Evolutionary conservation across 1,140 invertebrate genomes (phyloP).

Genomic region (Pissodes strobi): DNA sequence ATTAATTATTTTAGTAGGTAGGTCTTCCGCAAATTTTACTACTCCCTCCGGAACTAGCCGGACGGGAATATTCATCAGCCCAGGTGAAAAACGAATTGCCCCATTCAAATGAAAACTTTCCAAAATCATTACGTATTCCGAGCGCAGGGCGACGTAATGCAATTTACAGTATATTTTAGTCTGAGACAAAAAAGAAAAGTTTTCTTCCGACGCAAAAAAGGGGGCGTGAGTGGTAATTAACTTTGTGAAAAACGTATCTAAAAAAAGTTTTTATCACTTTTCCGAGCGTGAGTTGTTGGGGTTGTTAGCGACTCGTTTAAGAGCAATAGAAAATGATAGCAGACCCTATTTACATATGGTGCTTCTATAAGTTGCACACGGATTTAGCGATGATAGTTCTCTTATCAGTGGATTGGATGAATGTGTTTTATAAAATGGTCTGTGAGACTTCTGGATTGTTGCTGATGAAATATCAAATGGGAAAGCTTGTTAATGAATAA

Average conservation of each 20-base stretch:
- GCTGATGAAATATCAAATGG: no score
- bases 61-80: constrained; percentile 7
- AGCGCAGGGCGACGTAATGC: constrained; percentile 1
- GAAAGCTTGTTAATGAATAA: no score
- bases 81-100: constrained; percentile 10
- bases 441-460: no score
- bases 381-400: no score
- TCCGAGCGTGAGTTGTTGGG: background rate
- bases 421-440: no score
- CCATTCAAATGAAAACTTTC: constrained; percentile 8
- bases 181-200: constrained; percentile 12
- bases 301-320: no score
- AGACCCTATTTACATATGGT: no score
- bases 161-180: constrained; percentile 33
- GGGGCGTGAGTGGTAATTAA: constrained; percentile 6
- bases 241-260: constrained; percentile 8
- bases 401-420: no score
- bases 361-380: no score
- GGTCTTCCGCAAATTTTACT: background rate
- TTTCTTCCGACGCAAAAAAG: background rate
- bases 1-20: background rate
- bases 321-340: no score
- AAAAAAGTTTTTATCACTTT: constrained; percentile 1
- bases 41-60: background rate
- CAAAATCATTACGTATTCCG: constrained; percentile 17